Conservation (phyloP, 2,113 vertebrate species). For the Amphiprion ocellaris region DNA sequence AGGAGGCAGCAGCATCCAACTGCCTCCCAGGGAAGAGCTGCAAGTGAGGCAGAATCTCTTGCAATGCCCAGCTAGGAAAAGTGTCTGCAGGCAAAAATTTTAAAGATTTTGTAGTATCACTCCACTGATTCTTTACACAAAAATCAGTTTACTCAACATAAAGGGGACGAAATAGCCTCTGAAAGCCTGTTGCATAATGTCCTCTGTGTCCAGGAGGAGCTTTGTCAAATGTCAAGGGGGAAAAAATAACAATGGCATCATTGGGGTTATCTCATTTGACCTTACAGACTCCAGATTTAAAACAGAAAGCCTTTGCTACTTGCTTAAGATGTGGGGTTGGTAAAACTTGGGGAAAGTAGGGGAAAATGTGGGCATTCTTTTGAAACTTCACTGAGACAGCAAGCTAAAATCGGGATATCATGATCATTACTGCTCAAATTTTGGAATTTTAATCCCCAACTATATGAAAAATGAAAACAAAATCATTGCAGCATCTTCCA, state of each 20-base stretch:
- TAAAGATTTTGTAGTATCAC: neutral
- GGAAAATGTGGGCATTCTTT: neutral
- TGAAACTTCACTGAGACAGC: neutral
- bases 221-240: neutral
- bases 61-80: neutral
- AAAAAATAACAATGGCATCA: slow-evolving; percentile 19
- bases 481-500: neutral
- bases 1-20: slow-evolving; percentile 1
- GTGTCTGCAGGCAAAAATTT: neutral
- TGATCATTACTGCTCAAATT: neutral
- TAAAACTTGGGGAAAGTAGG: neutral
- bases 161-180: neutral
- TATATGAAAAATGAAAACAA: neutral
- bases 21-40: slow-evolving; percentile 14
- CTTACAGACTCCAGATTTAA: slow-evolving; percentile 6
- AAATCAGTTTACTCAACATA: neutral
- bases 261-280: neutral
- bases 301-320: neutral
- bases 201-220: slow-evolving; percentile 6
- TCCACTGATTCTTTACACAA: neutral
- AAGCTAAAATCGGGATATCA: too few relatives aligned
- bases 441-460: neutral
- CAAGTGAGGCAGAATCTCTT: neutral
- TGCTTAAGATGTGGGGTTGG: too few relatives aligned
- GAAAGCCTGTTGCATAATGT: slow-evolving; percentile 4